Conservation (phyloP, 2,797 vertebrate genomes). For the Gymnothorax reevesii region DNA sequence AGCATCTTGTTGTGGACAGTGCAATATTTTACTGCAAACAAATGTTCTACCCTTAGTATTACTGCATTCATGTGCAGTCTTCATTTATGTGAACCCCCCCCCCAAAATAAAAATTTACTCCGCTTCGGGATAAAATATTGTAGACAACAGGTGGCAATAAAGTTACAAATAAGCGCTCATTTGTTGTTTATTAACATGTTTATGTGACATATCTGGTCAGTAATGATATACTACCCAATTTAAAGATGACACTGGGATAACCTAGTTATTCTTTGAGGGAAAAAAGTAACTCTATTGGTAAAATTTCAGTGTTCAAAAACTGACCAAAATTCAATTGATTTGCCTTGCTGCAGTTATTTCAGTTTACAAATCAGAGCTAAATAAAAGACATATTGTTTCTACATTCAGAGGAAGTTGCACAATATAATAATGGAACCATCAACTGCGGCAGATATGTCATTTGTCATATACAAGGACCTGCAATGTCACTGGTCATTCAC, state of each 20-base stretch:
- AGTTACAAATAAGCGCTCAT: neutral
- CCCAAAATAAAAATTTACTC: neutral
- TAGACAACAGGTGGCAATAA: neutral
- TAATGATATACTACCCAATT: neutral
- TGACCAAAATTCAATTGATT: neutral
- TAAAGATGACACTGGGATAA: neutral
- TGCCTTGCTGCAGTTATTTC: neutral
- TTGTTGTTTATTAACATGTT: neutral
- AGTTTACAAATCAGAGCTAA: neutral
- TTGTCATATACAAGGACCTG: neutral
- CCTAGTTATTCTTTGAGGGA: neutral
- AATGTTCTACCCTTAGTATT: no score
- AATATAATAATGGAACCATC: neutral
- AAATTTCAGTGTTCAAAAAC: constrained; percentile 8
- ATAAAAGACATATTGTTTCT: neutral
- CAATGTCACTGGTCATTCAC: neutral
- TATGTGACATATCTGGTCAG: neutral
- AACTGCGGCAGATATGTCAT: neutral
- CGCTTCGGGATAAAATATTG: neutral
- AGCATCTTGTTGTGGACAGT: no score
- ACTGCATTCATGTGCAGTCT: no score
- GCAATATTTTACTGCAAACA: no score
- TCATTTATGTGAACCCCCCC: no score
- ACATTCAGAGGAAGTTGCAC: neutral
- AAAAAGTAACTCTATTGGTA: neutral